A percentile compares a stretch with the other conserved stretches of the same genome.
Evolutionary conservation across 2,113 vertebrate species (phyloP).

Genomic region (Lophius piscatorius): DNA sequence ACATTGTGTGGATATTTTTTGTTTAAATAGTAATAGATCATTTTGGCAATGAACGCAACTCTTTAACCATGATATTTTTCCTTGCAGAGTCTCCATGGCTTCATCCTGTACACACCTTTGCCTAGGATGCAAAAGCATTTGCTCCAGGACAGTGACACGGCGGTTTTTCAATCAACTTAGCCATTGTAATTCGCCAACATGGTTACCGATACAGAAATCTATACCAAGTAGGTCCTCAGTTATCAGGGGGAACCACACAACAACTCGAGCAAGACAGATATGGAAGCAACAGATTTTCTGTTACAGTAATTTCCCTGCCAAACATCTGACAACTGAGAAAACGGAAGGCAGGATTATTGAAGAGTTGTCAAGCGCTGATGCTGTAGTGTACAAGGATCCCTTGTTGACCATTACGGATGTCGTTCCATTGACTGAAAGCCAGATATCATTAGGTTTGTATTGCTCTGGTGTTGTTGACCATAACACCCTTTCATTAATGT

Average conservation of each 20-base stretch:
- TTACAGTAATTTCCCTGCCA: slow-evolving; percentile 37
- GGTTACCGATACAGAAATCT: background rate
- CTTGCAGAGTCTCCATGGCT: slow-evolving; percentile 60
- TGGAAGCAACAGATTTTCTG: slow-evolving; percentile 36
- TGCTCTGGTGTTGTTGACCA: background rate
- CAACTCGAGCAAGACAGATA: slow-evolving; percentile 4
- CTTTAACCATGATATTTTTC: slow-evolving; percentile 2
- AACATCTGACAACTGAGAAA: slow-evolving; percentile 27
- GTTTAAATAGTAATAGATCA: background rate
- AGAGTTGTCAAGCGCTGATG: slow-evolving; percentile 15
- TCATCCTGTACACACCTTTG: slow-evolving; percentile 53
- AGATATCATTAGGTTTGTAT: slow-evolving; percentile 41
- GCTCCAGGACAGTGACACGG: slow-evolving; percentile 26
- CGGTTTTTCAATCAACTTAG: slow-evolving; percentile 19
- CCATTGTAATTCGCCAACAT: slow-evolving; percentile 1
- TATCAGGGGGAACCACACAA: slow-evolving; percentile 1
- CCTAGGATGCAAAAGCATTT: slow-evolving; percentile 54
- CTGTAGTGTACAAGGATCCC: slow-evolving; percentile 1
- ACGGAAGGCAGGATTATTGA: slow-evolving; percentile 7
- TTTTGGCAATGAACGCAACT: background rate
- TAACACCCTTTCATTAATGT: background rate
- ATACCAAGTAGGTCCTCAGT: slow-evolving; percentile 2
- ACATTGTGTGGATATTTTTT: too few relatives aligned
- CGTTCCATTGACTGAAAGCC: slow-evolving; percentile 14
- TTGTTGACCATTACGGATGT: slow-evolving; percentile 27